Percentiles rank a stretch among this genome's conserved stretches.
These are phyloP conservation scores for Periparus ater DNA, from an alignment of 2,797 vertebrate species.

Conservation along the genomic window DNA sequence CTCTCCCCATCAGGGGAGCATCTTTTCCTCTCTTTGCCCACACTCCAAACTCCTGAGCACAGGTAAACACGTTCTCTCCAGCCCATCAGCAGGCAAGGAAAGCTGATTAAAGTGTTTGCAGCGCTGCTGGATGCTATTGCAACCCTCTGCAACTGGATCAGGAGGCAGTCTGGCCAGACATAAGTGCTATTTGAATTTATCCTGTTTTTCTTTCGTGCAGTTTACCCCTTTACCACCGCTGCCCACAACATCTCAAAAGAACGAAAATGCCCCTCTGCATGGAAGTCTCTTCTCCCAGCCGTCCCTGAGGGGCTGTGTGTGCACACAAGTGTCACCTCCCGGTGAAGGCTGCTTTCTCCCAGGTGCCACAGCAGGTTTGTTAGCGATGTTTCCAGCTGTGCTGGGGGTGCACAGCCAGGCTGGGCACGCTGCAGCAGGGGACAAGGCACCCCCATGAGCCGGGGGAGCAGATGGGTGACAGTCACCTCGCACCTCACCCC, in stretches of 20 bases:
- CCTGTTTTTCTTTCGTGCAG: neutral
- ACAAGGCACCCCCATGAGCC: neutral
- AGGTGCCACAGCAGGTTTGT: neutral
- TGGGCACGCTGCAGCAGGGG: neutral
- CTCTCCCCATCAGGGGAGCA: neutral
- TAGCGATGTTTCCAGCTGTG: neutral
- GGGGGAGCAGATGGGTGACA: neutral
- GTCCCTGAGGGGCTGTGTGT: neutral
- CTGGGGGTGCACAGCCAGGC: neutral
- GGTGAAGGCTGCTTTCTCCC: slow-evolving; percentile 19
- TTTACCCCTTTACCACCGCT: neutral
- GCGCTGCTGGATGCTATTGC: neutral
- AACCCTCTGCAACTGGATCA: neutral
- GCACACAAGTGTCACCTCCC: neutral
- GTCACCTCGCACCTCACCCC: too few species aligned
- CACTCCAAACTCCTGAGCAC: neutral
- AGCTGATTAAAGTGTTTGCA: neutral
- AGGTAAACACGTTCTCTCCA: neutral
- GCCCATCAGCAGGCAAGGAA: neutral
- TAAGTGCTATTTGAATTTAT: neutral
- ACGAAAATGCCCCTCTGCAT: neutral
- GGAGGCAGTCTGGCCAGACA: neutral
- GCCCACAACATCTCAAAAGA: neutral
- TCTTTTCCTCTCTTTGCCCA: neutral
- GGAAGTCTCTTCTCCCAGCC: neutral